A percentile compares a stretch with the other conserved stretches of the same genome.
These are phyloP conservation scores for Tapirus terrestris DNA, from an alignment of 2,113 vertebrate genomes.

Conservation along the genomic window DNA sequence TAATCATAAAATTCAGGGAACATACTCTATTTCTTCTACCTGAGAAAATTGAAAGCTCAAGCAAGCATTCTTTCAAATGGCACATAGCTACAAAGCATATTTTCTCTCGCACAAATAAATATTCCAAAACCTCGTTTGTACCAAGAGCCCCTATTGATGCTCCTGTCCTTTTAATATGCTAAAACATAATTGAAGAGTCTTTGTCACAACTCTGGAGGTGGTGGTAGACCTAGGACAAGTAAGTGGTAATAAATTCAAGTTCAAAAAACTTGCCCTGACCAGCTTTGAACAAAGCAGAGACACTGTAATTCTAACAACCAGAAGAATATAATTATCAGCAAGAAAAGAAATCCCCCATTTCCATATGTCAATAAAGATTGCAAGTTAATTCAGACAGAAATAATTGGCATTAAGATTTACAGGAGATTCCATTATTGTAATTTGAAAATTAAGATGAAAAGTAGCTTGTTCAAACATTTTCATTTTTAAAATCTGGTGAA, in stretches of 20 bases:
- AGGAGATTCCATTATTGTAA: constrained; percentile 73
- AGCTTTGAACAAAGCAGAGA: constrained; percentile 77
- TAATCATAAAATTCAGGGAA: background rate
- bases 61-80: background rate
- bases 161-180: background rate
- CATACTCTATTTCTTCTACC: background rate
- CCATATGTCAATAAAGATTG: constrained; percentile 78
- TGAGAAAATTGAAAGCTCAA: constrained; percentile 14
- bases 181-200: background rate
- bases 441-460: constrained; percentile 81
- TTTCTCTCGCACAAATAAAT: constrained; percentile 26
- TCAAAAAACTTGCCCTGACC: constrained; percentile 80
- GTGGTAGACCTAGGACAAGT: constrained; percentile 13
- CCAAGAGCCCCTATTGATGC: background rate
- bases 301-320: constrained; percentile 70
- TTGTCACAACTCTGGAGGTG: constrained; percentile 9
- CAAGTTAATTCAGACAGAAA: constrained; percentile 83
- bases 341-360: constrained; percentile 68
- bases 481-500: constrained; percentile 62
- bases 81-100: background rate
- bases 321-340: constrained; percentile 72
- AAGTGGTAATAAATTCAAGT: constrained; percentile 58
- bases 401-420: constrained; percentile 82
- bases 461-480: constrained; percentile 79
- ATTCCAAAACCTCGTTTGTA: background rate